phyloP scores from a whole-genome alignment of 2,797 vertebrate species.

The Pogoniulus pusillus region DNA sequence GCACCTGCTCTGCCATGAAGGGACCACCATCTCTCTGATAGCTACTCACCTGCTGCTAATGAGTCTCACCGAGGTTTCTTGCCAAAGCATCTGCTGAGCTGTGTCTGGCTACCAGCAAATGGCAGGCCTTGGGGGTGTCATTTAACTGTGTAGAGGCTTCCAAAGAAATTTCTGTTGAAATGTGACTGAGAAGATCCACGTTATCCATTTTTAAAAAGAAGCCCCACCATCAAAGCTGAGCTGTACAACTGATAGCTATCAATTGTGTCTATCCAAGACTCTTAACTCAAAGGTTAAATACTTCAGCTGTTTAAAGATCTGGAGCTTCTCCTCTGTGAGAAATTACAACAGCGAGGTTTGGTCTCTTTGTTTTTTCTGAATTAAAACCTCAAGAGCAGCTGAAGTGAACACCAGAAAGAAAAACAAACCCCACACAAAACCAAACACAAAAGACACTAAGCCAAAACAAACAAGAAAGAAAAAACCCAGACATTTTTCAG shows the following conservation, averaged over 20 bases:
- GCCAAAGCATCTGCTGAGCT: background rate
- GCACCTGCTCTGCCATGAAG: background rate
- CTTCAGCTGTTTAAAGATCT: background rate
- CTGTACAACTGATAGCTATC: background rate
- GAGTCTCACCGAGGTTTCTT: background rate
- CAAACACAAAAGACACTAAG: accelerated
- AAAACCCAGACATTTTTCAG: background rate
- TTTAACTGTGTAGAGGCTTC: background rate
- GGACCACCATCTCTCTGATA: background rate
- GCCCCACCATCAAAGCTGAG: background rate
- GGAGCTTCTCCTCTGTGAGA: background rate
- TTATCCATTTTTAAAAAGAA: background rate
- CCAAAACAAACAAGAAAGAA: background rate
- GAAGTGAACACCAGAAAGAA: too few relatives aligned
- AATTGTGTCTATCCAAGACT: background rate
- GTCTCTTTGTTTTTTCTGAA: background rate
- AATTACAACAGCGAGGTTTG: background rate
- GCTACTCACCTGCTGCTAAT: background rate
- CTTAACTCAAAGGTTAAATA: background rate
- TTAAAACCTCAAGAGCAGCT: background rate
- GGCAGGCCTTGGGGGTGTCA: background rate
- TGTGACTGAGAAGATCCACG: background rate
- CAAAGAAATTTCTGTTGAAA: background rate
- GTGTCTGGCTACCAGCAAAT: background rate
- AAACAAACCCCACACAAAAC: too few relatives aligned